These are phyloP conservation scores for Tachina fera DNA, from an alignment of 2,888 invertebrate genomes.

Conservation along the genomic window DNA sequence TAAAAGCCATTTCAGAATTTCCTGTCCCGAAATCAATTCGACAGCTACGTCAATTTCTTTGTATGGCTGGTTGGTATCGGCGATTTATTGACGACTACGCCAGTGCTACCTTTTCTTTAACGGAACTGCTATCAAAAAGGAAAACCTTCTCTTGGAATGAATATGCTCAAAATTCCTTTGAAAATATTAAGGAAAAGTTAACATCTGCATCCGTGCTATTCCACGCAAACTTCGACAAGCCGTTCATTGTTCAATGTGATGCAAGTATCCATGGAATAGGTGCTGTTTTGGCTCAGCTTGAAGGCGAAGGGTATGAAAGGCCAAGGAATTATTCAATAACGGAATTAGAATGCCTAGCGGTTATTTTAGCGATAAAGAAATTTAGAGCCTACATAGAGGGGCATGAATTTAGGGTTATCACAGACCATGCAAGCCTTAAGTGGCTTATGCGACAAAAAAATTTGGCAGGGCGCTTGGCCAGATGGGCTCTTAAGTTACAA, in stretches of 20 bases:
- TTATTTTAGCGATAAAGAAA: not conserved
- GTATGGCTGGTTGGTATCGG: conserved; percentile 5
- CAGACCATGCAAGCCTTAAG: no score
- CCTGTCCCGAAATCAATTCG: not conserved
- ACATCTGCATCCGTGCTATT: no score
- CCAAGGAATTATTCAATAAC: not conserved
- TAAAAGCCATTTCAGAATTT: not conserved
- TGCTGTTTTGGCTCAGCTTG: conserved; percentile 36
- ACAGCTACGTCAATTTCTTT: conserved; percentile 1
- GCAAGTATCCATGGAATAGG: conserved; percentile 46
- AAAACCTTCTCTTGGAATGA: conserved; percentile 1
- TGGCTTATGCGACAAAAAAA: no score
- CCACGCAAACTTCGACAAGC: conserved; percentile 47
- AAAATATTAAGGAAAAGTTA: not conserved
- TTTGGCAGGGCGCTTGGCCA: no score
- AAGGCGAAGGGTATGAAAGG: conserved; percentile 68
- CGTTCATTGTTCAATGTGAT: conserved; percentile 59
- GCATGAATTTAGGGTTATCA: no score
- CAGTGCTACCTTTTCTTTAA: not conserved
- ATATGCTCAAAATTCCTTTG: conserved; percentile 5
- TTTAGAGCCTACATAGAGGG: no score
- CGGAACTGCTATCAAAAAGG: not conserved
- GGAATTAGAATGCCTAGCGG: conserved; percentile 5
- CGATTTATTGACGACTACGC: conserved; percentile 23
- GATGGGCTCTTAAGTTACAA: no score